Conservation (phyloP, 2,113 vertebrate species). For the Tinamus guttatus region DNA sequence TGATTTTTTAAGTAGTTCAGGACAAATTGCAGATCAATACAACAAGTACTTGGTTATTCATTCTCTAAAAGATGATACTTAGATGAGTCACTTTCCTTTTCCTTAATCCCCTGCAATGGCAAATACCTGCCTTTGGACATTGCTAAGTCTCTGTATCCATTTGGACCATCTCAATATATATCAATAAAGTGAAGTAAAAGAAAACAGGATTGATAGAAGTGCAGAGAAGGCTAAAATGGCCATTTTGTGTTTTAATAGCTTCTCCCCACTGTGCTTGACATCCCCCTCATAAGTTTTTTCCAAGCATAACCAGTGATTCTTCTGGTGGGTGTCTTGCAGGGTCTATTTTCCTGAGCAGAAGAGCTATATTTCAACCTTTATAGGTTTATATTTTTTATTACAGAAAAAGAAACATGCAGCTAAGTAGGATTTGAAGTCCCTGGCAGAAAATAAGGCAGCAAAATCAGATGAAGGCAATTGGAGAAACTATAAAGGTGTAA, state of each 20-base stretch:
- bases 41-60: neutral
- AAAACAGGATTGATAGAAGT: neutral
- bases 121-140: neutral
- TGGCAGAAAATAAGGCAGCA: conserved; percentile 5
- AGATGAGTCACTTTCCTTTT: neutral
- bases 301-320: neutral
- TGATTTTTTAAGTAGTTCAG: neutral
- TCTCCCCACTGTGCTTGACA: neutral
- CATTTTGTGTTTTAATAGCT: neutral
- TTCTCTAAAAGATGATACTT: neutral
- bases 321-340: neutral
- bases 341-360: neutral
- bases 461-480: neutral
- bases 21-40: neutral
- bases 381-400: neutral
- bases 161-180: neutral
- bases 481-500: neutral
- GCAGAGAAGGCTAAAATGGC: neutral
- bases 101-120: neutral
- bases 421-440: neutral
- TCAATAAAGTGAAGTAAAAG: neutral
- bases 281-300: neutral
- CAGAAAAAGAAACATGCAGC: neutral
- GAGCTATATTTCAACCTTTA: neutral
- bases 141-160: neutral